These are phyloP conservation scores for Nerophis lumbriciformis DNA, from an alignment of 2,113 vertebrate species.

Conservation along the genomic window DNA sequence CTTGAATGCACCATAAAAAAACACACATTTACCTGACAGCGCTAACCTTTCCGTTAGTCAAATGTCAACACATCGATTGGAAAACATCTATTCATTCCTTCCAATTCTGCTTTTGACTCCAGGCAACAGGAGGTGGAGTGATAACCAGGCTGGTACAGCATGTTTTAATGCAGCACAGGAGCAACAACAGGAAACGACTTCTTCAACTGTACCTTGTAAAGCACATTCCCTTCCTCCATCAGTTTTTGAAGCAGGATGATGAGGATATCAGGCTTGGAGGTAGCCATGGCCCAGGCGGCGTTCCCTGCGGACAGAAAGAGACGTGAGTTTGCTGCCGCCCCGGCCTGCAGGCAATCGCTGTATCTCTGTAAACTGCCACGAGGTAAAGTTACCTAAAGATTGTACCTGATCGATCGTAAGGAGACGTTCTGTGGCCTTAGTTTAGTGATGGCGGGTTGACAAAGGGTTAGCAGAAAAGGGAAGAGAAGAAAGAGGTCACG, in stretches of 20 bases:
- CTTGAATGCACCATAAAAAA: slow-evolving; percentile 7
- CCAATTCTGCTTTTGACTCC: slow-evolving; percentile 30
- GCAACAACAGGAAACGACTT: background rate
- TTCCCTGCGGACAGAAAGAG: slow-evolving; percentile 74
- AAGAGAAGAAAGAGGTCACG: slow-evolving; percentile 48
- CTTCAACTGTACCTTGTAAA: slow-evolving; percentile 83
- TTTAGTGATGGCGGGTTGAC: slow-evolving; percentile 69
- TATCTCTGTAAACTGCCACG: slow-evolving; percentile 60
- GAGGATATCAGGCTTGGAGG: slow-evolving; percentile 96
- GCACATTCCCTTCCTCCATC: slow-evolving; percentile 94
- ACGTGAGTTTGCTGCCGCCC: slow-evolving; percentile 2
- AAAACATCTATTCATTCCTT: slow-evolving; percentile 26
- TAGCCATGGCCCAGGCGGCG: slow-evolving; percentile 98
- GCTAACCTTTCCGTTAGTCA: slow-evolving; percentile 47
- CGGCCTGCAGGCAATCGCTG: slow-evolving; percentile 14
- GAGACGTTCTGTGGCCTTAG: slow-evolving; percentile 79
- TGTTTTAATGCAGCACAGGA: background rate
- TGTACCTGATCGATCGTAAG: slow-evolving; percentile 84
- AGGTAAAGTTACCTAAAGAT: slow-evolving; percentile 79
- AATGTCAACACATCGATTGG: slow-evolving; percentile 56
- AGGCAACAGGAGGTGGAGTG: background rate
- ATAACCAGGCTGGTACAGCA: background rate
- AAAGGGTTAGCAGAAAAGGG: slow-evolving; percentile 57
- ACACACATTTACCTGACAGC: slow-evolving; percentile 19
- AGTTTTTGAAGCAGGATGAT: slow-evolving; percentile 97